Base-by-base conservation (phyloP, 2,113 vertebrate species). In the Siniperca knerii region DNA sequence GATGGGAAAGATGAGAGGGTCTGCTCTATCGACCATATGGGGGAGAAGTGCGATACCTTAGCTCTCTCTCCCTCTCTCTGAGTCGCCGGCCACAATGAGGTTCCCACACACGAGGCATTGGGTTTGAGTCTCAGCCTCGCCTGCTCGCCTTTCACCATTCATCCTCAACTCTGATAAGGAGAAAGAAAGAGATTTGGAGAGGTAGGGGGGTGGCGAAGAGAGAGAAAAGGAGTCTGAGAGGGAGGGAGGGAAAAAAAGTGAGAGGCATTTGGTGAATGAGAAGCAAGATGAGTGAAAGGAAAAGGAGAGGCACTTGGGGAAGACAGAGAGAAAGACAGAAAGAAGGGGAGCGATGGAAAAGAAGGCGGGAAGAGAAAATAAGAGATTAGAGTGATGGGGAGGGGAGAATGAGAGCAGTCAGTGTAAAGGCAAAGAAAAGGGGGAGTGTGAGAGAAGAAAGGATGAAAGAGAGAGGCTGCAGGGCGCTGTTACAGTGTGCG, bases 61-160 rank as follows among this genome's bases (percentile, higher is more conserved):
- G 78, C 82, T 72, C 86, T 70, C 75, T 75, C 69, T 79, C 82
- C 67, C 25, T 37, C 82, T 35, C 67, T 20, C 54, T n/a, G 75
- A 90, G 74, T 79, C 62, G 64, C 61, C 42, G 2, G 55, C 62
- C 87, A 94, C 93, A 93, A 93, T 89, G 90, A 86, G 71, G 86
- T 92, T 93, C 93, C 94, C 94, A 95, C 94, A 94, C 92, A 93
- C 87, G 76, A 93, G 82, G 92, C 87, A 95, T 89, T 81, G 55
- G 92, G 91, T 93, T 89, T 80, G 89, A 93, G 87, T 82, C 89
- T 89, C 82, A 75, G 88, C 83, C 87, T 92, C 78, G 82, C 87
- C 91, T 93, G 83, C 88, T 94, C 78, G 58, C 75, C 77, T 95
- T 94, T 93, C 94, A 88, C 90, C 85, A 94, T 94, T 93, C 89